Conservation (phyloP, 2,797 vertebrate genomes). For the Apogon hyalosoma region DNA sequence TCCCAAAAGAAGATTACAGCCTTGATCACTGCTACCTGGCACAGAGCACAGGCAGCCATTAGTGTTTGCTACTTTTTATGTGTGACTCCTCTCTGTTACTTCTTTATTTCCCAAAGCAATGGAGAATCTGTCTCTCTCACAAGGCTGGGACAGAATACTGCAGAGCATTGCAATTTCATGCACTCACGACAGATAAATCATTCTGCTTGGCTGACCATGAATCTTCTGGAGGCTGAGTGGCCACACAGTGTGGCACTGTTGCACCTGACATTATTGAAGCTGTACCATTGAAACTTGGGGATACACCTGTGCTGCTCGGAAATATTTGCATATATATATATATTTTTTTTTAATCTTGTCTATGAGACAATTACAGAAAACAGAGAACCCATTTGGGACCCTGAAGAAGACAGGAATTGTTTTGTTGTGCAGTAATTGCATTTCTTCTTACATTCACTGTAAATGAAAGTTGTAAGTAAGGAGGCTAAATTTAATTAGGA, state of each 20-base stretch:
- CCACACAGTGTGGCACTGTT: slow-evolving; percentile 59
- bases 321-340: neutral
- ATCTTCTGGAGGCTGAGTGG: slow-evolving; percentile 60
- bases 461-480: neutral
- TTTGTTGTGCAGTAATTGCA: slow-evolving; percentile 5
- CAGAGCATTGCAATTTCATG: slow-evolving; percentile 71
- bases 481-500: neutral
- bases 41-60: slow-evolving; percentile 49
- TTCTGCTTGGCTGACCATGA: slow-evolving; percentile 61
- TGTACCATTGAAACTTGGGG: slow-evolving; percentile 43
- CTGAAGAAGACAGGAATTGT: neutral
- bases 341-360: slow-evolving; percentile 1
- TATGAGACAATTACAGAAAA: slow-evolving; percentile 6
- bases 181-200: slow-evolving; percentile 74
- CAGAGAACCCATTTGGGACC: neutral
- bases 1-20: slow-evolving; percentile 9
- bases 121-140: slow-evolving; percentile 51
- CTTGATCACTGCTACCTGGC: slow-evolving; percentile 56
- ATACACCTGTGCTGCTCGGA: slow-evolving; percentile 23
- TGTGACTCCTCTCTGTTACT: slow-evolving; percentile 40
- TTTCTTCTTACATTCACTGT: neutral
- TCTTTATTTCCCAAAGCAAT: slow-evolving; percentile 56
- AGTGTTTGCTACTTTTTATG: slow-evolving; percentile 24
- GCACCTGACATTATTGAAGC: slow-evolving; percentile 52
- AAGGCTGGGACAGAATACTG: slow-evolving; percentile 58